A percentile compares a stretch with the other conserved stretches of the same genome.
phyloP scores from a whole-genome alignment of 1,140 invertebrate genomes.

The Ceratina japonica region DNA sequence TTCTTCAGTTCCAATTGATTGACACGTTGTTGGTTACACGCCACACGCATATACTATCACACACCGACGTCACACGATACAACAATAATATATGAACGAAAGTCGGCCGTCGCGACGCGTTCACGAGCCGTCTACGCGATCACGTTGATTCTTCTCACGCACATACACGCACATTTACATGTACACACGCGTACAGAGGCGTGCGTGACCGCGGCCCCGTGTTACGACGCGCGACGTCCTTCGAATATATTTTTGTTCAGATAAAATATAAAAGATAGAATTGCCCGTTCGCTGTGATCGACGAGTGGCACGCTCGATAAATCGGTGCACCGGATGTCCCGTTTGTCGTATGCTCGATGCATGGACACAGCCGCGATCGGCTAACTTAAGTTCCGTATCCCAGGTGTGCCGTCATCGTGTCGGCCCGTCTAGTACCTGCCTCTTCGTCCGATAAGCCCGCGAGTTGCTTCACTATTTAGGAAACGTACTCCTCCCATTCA shows the following conservation, averaged over 20 bases:
- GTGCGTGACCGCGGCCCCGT: constrained; percentile 9
- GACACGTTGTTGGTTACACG: constrained; percentile 44
- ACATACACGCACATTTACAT: constrained; percentile 20
- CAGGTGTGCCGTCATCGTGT: constrained; percentile 41
- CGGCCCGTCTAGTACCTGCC: constrained; percentile 58
- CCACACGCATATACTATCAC: neutral
- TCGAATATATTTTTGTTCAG: constrained; percentile 6
- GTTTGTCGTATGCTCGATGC: constrained; percentile 47
- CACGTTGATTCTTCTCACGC: constrained; percentile 6
- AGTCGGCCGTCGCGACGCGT: constrained; percentile 5
- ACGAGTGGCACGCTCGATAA: constrained; percentile 45
- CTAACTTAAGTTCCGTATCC: constrained; percentile 48
- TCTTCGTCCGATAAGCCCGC: constrained; percentile 62
- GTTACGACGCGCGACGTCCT: neutral
- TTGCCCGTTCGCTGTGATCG: constrained; percentile 31
- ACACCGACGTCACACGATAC: constrained; percentile 1
- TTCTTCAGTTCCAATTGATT: constrained; percentile 72
- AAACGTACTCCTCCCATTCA: constrained; percentile 63
- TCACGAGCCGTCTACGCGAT: constrained; percentile 9
- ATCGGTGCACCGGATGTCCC: constrained; percentile 10
- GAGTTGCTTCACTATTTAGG: constrained; percentile 62
- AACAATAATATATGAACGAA: neutral
- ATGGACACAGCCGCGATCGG: constrained; percentile 52
- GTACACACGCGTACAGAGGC: neutral
- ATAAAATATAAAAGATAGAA: too few relatives aligned